Evolutionary conservation across 37 sponge, comb jelly and placozoan genomes (phyloP).

Genomic region (Ephydatia muelleri): DNA sequence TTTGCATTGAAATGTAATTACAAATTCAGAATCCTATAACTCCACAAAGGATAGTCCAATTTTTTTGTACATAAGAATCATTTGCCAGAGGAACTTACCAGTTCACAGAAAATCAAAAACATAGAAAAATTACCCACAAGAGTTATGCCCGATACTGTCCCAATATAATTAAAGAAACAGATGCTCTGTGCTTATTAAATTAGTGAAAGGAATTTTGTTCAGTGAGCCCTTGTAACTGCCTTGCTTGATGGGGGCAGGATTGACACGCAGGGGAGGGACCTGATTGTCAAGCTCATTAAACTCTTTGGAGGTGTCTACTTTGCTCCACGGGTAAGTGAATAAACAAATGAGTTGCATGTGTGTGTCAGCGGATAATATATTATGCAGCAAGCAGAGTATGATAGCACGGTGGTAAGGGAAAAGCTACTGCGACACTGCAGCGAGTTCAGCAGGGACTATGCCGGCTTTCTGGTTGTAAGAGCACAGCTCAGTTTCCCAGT

Average conservation of each 20-base stretch:
- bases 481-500: slow-evolving; percentile 23
- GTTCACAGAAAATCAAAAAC: too few species aligned
- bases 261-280: not conserved
- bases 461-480: slow-evolving; percentile 16
- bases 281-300: not conserved
- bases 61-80: too few species aligned
- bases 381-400: slow-evolving; percentile 16
- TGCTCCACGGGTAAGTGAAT: slow-evolving; percentile 19
- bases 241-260: not conserved
- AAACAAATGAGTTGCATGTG: not conserved
- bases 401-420: not conserved
- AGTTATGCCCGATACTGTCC: too few species aligned
- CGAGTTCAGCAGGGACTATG: slow-evolving; percentile 27
- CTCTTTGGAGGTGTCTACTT: slow-evolving; percentile 29
- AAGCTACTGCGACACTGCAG: not conserved
- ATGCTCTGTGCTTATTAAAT: too few species aligned
- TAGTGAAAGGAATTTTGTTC: too few species aligned
- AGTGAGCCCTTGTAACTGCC: not conserved
- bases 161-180: too few species aligned
- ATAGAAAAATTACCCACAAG: too few species aligned
- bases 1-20: too few species aligned
- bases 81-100: too few species aligned
- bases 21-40: too few species aligned
- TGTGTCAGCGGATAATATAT: not conserved
- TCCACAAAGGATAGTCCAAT: too few species aligned